Evolutionary conservation across 30 jellyfish, hydroid and myxozoan species (phyloP), one percentile per base, ranked within the genome.

Genomic region (Hydractinia symbiolongicarpus): DNA sequence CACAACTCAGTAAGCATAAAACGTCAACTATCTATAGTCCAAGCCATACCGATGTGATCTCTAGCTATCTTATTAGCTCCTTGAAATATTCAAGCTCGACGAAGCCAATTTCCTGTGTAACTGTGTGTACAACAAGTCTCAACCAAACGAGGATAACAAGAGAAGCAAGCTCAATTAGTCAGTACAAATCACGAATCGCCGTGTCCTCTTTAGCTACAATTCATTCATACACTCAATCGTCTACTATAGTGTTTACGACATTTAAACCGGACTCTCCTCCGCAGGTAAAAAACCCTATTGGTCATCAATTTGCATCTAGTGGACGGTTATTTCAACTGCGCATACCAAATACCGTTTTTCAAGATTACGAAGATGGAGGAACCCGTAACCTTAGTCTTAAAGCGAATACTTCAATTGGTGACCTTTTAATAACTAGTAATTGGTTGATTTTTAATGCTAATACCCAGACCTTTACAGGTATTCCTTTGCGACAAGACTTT

Each of bases 361-460:
- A 6, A 6, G 80, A 71, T 60, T 13, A 15, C n/a, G 80, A 71
- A 71, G 80, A 71, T 50, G 80, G 80, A 7, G 66, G 58, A 0
- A 71, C 56, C 17, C 40, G 80, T 19, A 71, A 71, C 51, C 80
- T 71, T 2, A n/a, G 61, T 14, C 51, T 71, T 8, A 9, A 30
- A 6, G 40, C 61, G 9, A 19, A 20, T 71, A 71, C 80, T 0
- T 55, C 40, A 15, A n/a, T 67, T n/a, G 80, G 74, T n/a, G 74
- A 71, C 60, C 40, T 19, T 20, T 4, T 50, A 7, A 7, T n/a
- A 5, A 71, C 44, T 14, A 71, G n/a, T 71, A 20, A 20, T 53
- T 71, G 80, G 80, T 60, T 71, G 7, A 1, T 20, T 20, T 71
- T 71, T 50, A 71, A 71, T n/a, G 40, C 11, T 8, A n/a, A 5